phyloP scores from a whole-genome alignment of 2,113 vertebrate species.

The Gymnogyps californianus region DNA sequence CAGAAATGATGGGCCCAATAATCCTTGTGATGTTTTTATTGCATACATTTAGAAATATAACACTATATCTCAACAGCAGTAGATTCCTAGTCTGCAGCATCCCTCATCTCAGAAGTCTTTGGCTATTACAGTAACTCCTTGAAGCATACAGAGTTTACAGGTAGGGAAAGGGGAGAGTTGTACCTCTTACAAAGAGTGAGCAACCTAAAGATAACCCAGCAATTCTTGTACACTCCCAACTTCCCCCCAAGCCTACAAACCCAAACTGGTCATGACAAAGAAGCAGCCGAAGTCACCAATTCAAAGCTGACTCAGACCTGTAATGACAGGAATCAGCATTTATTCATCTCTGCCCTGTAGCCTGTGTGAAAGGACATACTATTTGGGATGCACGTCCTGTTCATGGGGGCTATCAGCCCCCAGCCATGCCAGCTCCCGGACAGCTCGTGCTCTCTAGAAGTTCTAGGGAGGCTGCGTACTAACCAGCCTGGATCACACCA shows the following conservation, averaged over 20 bases:
- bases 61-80: not conserved
- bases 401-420: not conserved
- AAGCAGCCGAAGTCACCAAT: not conserved
- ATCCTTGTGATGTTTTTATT: not conserved
- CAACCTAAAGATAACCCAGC: not conserved
- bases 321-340: not conserved
- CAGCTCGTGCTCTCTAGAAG: not conserved
- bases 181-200: not conserved
- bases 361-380: not conserved
- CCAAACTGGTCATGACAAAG: not conserved
- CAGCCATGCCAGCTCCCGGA: not conserved
- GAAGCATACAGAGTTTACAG: not conserved
- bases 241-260: not conserved
- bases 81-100: not conserved
- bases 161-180: not conserved
- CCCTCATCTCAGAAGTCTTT: not conserved
- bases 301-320: not conserved
- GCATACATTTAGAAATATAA: not conserved
- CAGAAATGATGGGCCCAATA: too few species aligned
- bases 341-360: not conserved
- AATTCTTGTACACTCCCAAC: not conserved
- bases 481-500: not conserved
- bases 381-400: not conserved
- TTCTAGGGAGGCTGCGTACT: accelerated
- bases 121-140: not conserved